Base-by-base conservation (phyloP, 2,797 vertebrate species). In the Anabas testudineus region DNA sequence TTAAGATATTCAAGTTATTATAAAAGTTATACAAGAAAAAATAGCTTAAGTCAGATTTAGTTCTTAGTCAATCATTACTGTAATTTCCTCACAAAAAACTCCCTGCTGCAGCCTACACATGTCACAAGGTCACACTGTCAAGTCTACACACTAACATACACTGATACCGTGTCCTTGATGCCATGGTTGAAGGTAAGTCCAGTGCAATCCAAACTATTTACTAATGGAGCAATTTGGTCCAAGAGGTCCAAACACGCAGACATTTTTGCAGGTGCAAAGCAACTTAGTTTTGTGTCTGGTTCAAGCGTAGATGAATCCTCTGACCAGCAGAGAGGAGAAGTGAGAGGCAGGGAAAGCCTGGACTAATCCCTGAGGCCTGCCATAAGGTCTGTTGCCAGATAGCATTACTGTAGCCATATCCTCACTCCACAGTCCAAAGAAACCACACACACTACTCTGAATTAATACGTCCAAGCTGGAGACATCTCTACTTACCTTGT, bases 341-440 rank as follows among this genome's bases (percentile, higher is more conserved):
- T 76, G 84, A 92, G 65, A 83, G 73, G 65, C 48, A 88, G 65
- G 71, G 74, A 85, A 72, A 78, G 79, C 82, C 81, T 63, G 43
- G 57, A 53, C 80, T 89, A 89, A 91, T 89, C 90, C 83, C 61
- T 2, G 1, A 62, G 71, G 74, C 49, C 66, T 10, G 78, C 79
- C 83, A 79, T 81, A 77, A 71, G 70, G 79, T 88, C 57, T 45
- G 2, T 3, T 70, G 73, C 80, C 83, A 78, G 79, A 72, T 22
- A 79, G 77, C 75, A 71, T 82, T 80, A 80, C 73, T 45, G 59
- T 55, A 48, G 46, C 19, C 18, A 32, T 14, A 36, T 59, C 39
- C 32, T 26, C n/a, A 7, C 28, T 24, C 15, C 19, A 45, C 53
- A 53, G 37, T 43, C 47, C 47, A 42, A 19, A 59, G n/a, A 55